These are phyloP conservation scores for Andrena haemorrhoa DNA, from an alignment of 2,888 invertebrate genomes.

Conservation along the genomic window DNA sequence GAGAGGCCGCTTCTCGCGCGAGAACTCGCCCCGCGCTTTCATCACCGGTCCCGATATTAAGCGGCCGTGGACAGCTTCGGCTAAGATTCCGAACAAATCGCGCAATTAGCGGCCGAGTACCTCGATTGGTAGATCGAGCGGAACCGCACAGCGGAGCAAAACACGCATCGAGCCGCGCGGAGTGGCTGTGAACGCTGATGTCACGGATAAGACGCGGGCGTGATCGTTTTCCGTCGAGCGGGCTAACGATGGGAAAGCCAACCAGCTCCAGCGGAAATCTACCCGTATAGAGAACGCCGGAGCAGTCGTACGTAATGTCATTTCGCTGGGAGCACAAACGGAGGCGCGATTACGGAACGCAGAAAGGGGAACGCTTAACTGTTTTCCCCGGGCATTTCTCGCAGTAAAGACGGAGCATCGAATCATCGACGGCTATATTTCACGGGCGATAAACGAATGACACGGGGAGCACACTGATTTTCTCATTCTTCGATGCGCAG, in stretches of 20 bases:
- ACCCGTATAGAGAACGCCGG: background rate
- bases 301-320: background rate
- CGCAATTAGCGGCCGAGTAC: constrained; percentile 56
- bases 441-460: background rate
- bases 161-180: constrained; percentile 15
- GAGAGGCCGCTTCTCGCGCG: background rate
- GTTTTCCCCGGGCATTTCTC: constrained; percentile 15
- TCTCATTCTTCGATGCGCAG: background rate
- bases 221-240: background rate
- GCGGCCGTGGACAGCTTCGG: constrained; percentile 2
- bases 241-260: constrained; percentile 33
- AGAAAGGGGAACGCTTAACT: background rate
- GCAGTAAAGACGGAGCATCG: constrained; percentile 9
- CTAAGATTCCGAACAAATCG: constrained; percentile 64
- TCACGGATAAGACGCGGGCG: constrained; percentile 1
- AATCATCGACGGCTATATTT: background rate
- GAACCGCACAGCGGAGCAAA: constrained; percentile 6
- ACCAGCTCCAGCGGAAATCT: background rate
- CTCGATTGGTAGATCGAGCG: constrained; percentile 22
- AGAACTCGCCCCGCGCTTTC: constrained; percentile 34
- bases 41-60: constrained; percentile 38
- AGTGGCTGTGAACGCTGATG: constrained; percentile 2
- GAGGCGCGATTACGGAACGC: background rate
- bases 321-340: background rate
- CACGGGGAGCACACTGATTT: background rate